A percentile compares a stretch with the other conserved stretches of the same genome.
phyloP scores from a whole-genome alignment of 2,113 vertebrate genomes.

The Anser brachyrhynchus region DNA sequence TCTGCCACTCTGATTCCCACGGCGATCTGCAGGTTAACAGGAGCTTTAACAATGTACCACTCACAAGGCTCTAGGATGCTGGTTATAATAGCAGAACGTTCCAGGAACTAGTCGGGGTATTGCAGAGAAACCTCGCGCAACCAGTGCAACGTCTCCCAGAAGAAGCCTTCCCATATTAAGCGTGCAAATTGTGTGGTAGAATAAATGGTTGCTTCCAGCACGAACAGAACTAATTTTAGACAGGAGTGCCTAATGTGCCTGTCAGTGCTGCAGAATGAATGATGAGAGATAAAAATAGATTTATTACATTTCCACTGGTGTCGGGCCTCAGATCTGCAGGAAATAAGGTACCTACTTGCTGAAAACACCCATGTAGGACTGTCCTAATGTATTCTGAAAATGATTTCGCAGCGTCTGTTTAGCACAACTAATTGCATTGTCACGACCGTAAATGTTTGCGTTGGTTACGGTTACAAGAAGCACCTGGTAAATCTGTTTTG shows the following conservation, averaged over 20 bases:
- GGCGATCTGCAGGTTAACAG: neutral
- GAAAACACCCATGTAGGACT: neutral
- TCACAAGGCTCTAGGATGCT: neutral
- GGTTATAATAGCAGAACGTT: neutral
- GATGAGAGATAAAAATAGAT: slow-evolving; percentile 60
- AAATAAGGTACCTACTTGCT: neutral
- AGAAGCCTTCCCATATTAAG: slow-evolving; percentile 28
- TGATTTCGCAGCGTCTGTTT: neutral
- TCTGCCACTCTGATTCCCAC: neutral
- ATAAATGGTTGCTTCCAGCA: slow-evolving; percentile 66
- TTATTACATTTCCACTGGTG: slow-evolving; percentile 22
- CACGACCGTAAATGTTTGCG: neutral
- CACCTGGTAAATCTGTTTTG: slow-evolving; percentile 10
- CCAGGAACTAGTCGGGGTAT: neutral
- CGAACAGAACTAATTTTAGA: slow-evolving; percentile 74
- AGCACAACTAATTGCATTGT: slow-evolving; percentile 44
- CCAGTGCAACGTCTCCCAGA: slow-evolving; percentile 10
- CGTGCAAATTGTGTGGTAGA: slow-evolving; percentile 38
- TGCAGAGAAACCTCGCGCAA: slow-evolving; percentile 18
- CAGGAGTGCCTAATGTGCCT: slow-evolving; percentile 50
- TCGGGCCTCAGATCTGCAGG: slow-evolving; percentile 17
- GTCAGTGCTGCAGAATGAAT: slow-evolving; percentile 55
- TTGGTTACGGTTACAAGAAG: neutral
- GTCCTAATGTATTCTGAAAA: slow-evolving; percentile 38
- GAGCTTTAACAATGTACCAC: neutral